phyloP scores from a whole-genome alignment of 2,113 vertebrate genomes.

The Pelusios castaneus region DNA sequence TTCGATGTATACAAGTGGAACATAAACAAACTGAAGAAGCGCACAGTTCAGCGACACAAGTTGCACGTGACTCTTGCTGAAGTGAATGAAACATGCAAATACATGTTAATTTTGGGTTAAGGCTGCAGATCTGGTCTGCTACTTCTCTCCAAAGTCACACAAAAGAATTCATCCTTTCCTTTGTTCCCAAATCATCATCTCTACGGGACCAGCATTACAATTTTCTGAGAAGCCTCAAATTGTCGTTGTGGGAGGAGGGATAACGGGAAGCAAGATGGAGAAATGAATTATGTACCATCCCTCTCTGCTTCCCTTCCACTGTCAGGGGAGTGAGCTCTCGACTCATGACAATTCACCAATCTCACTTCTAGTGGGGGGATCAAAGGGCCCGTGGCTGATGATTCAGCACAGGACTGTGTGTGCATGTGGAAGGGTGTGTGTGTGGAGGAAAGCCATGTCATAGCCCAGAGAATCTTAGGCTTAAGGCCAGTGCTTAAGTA shows the following conservation, averaged over 20 bases:
- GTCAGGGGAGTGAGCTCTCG: not conserved
- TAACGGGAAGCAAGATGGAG: not conserved
- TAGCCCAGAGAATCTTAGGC: not conserved
- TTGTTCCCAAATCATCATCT: not conserved
- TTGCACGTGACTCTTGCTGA: not conserved
- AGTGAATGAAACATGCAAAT: not conserved
- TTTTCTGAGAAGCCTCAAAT: not conserved
- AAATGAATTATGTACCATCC: not conserved
- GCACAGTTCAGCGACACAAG: not conserved
- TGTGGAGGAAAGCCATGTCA: not conserved
- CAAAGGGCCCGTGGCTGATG: not conserved
- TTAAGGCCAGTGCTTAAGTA: not conserved
- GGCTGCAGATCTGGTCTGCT: not conserved
- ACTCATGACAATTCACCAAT: not conserved
- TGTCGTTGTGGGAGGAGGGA: accelerated
- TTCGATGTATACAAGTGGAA: not conserved
- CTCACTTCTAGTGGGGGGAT: not conserved
- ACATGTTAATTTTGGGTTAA: not conserved
- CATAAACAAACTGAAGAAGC: not conserved
- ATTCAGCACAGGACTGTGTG: not conserved
- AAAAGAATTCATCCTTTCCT: not conserved
- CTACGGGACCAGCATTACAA: not conserved
- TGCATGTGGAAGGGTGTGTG: too few species aligned
- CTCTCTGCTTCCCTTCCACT: not conserved
- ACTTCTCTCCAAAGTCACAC: not conserved